Evolutionary conservation across 2,797 vertebrate species (phyloP), one percentile per base, ranked within the genome.

Genomic region (Dicrostonyx torquatus): DNA sequence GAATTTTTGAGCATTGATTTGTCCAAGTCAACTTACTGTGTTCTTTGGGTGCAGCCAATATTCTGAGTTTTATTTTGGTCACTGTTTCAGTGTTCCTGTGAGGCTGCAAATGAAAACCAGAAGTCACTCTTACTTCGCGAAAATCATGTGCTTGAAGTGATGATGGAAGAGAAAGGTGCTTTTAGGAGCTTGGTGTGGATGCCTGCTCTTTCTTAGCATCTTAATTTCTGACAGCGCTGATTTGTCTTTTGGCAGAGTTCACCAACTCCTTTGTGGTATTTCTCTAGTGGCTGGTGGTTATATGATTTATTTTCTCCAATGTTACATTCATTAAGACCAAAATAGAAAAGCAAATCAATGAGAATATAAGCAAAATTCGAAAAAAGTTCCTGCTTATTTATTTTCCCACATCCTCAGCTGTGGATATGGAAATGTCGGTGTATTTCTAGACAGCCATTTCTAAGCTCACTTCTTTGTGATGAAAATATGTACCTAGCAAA

Each of bases 61-160:
- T 87, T 91, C 50, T 88, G 48, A 31, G 64, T 66, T 88, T 90
- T 90, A 64, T 60, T 55, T 55, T n/a, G 78, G 37, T 78, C 62
- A 94, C 40, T 10, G 15, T 91, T 80, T 87, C 78, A 94, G 83
- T 66, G 11, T 58, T 85, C 40, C 80, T 53, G 24, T 40, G 90
- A 91, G 64, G 24, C 34, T 94, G 58, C 68, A 95, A 91, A 94
- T 91, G 91, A 91, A 95, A 93, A 91, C 11, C 15, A 37, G 2
- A 50, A 64, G 45, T 58, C 82, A 91, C 75, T 77, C 15, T 94
- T 91, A 75, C 29, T 82, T 87, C 77, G 26, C 78, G 73, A 92
- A 96, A 96, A 93, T 55, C 12, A 0, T 86, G 34, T 82, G 64
- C 34, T 79, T 29, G 58, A 20, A 48, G 68, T 95, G 84, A 87